Evolutionary conservation across 2,797 vertebrate species (phyloP).

Genomic region (Falco biarmicus): DNA sequence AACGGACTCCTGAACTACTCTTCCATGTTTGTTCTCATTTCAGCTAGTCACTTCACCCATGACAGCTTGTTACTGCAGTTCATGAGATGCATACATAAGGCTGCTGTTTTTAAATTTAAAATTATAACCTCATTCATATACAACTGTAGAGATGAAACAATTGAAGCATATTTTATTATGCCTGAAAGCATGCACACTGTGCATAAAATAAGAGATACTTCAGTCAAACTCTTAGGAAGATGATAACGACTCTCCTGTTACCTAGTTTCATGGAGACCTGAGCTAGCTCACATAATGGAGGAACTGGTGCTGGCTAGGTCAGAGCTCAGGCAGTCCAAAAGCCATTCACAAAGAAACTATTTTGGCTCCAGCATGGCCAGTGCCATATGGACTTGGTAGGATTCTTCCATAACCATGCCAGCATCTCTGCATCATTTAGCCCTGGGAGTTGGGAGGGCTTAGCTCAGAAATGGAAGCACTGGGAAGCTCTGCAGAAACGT

Average conservation of each 20-base stretch:
- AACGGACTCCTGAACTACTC: not conserved
- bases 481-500: not conserved
- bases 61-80: not conserved
- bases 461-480: not conserved
- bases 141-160: not conserved
- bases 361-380: not conserved
- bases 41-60: not conserved
- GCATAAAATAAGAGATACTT: not conserved
- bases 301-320: not conserved
- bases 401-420: not conserved
- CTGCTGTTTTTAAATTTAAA: not conserved
- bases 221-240: not conserved
- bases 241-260: not conserved
- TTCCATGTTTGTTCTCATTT: not conserved
- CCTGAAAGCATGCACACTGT: not conserved
- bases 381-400: not conserved
- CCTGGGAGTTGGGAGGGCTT: not conserved
- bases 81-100: not conserved
- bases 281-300: not conserved
- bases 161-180: not conserved
- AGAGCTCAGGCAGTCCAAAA: not conserved
- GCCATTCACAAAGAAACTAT: accelerated
- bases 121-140: not conserved
- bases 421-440: not conserved
- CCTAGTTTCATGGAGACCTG: not conserved